These are phyloP conservation scores for Arion vulgaris DNA, from an alignment of 1,140 invertebrate genomes.

Conservation along the genomic window DNA sequence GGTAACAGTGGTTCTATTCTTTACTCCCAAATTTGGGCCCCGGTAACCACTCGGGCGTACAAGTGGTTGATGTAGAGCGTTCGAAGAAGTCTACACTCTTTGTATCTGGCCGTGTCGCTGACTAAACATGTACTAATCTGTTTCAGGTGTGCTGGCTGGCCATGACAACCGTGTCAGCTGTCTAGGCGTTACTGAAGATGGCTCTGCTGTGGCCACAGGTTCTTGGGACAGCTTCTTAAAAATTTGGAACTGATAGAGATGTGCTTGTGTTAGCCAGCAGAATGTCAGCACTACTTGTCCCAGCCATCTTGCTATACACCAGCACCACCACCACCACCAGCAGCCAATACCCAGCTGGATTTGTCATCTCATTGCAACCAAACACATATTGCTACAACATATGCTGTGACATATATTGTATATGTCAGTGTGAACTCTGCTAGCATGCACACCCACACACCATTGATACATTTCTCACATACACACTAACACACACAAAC, in stretches of 20 bases:
- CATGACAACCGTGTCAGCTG: slow-evolving; percentile 98
- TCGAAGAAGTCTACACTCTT: no score
- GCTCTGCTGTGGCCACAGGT: slow-evolving; percentile 96
- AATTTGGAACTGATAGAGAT: slow-evolving; percentile 92
- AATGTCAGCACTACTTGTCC: slow-evolving; percentile 12
- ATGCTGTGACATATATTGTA: no score
- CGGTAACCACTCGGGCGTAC: no score
- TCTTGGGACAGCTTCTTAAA: slow-evolving; percentile 98
- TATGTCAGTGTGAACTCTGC: background rate
- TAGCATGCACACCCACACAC: background rate
- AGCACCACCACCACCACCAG: background rate
- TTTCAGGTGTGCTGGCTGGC: slow-evolving; percentile 90
- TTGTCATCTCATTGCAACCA: background rate
- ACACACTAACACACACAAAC: background rate
- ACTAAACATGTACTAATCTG: no score
- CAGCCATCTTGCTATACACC: background rate
- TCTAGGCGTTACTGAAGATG: slow-evolving; percentile 95
- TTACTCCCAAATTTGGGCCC: no score
- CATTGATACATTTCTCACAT: background rate
- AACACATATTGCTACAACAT: background rate
- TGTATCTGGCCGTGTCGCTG: no score
- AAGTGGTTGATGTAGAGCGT: no score
- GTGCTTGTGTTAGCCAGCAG: background rate
- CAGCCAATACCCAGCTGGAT: background rate
- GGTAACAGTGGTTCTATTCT: no score